A percentile compares a stretch with the other conserved stretches of the same genome.
These are phyloP conservation scores for Chinchilla lanigera DNA, from an alignment of 2,113 vertebrate genomes.

Conservation along the genomic window DNA sequence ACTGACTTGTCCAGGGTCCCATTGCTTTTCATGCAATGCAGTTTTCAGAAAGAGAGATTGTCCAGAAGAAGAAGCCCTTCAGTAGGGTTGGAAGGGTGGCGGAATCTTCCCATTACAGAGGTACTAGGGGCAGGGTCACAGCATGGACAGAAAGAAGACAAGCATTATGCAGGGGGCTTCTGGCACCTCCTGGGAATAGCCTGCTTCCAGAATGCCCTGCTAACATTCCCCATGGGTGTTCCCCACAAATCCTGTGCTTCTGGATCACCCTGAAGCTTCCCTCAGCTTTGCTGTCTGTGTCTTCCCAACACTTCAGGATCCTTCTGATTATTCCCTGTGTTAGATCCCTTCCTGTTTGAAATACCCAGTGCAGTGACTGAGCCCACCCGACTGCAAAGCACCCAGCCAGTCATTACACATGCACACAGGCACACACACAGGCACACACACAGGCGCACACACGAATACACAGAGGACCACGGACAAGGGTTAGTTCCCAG, in stretches of 20 bases:
- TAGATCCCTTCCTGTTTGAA: conserved; percentile 9
- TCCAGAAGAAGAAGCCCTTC: not conserved
- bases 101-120: accelerated
- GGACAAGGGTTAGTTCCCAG: not conserved
- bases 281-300: not conserved
- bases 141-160: accelerated
- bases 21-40: conserved; percentile 66
- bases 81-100: not conserved
- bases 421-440: not conserved
- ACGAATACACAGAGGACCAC: no score
- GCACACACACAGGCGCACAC: no score
- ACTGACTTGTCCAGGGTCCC: not conserved
- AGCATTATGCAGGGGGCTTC: not conserved
- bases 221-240: accelerated
- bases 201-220: not conserved
- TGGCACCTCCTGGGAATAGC: not conserved
- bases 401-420: no score
- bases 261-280: not conserved
- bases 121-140: accelerated
- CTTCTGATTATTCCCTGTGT: not conserved
- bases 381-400: not conserved
- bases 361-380: not conserved
- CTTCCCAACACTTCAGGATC: not conserved
- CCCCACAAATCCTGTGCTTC: not conserved
- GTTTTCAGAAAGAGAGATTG: not conserved